Evolutionary conservation across 2,113 vertebrate species (phyloP).

Genomic region (Hystrix brachyura): DNA sequence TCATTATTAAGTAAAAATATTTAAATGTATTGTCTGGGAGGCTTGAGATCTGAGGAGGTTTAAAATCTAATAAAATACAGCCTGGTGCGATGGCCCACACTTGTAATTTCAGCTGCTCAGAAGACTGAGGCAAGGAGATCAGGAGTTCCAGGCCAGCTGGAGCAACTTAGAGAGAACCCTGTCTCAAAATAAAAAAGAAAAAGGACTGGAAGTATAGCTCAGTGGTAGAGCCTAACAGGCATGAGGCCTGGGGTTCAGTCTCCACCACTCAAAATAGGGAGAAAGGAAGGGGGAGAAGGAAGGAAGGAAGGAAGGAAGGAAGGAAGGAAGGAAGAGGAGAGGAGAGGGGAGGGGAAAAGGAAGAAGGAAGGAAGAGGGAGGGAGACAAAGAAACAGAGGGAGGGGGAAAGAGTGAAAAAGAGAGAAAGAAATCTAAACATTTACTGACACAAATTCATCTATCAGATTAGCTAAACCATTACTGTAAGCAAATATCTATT

Average conservation of each 20-base stretch:
- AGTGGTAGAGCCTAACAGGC: background rate
- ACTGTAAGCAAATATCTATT: constrained; percentile 10
- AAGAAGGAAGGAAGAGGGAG: background rate
- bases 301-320: too few relatives aligned
- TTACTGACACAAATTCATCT: background rate
- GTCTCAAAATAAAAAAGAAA: background rate
- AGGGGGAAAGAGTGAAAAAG: background rate
- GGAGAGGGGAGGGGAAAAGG: background rate
- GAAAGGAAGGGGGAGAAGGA: background rate
- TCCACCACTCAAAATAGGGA: background rate
- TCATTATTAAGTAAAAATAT: background rate
- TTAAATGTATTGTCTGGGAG: background rate
- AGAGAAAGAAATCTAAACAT: background rate
- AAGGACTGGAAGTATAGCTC: background rate
- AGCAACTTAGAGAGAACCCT: background rate
- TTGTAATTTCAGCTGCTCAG: background rate
- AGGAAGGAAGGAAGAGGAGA: accelerated
- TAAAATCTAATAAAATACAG: constrained; percentile 11
- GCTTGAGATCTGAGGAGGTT: background rate
- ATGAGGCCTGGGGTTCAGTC: background rate
- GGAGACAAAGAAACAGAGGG: background rate
- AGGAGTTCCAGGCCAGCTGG: background rate
- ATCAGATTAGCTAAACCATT: background rate
- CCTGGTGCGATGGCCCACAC: background rate
- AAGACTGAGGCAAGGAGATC: background rate